Conservation (phyloP, 2,797 vertebrate species). For the Scomberomorus guttatus region DNA sequence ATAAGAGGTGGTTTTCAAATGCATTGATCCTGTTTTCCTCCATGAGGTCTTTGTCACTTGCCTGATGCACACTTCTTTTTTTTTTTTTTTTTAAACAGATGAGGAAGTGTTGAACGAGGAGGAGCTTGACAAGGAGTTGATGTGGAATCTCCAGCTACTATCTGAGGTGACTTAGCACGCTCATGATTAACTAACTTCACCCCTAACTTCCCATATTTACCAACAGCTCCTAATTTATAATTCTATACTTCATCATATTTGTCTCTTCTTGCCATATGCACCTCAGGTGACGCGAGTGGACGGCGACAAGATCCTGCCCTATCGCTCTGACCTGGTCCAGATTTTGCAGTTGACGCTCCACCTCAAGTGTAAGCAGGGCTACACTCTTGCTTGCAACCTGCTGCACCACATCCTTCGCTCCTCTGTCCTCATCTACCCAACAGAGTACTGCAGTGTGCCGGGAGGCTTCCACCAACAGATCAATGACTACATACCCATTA, state of each 20-base stretch:
- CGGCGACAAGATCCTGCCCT: constrained; percentile 93
- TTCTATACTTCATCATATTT: not conserved
- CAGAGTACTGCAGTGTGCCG: constrained; percentile 97
- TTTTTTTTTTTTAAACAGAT: constrained; percentile 83
- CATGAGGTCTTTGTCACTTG: not conserved
- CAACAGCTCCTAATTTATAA: not conserved
- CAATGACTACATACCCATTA: constrained; percentile 95
- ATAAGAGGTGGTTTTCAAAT: constrained; percentile 10
- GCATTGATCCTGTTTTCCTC: not conserved
- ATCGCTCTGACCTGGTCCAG: constrained; percentile 92
- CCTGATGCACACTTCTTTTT: constrained; percentile 1
- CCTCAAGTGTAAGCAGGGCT: constrained; percentile 97
- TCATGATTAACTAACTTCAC: not conserved
- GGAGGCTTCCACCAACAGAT: constrained; percentile 93
- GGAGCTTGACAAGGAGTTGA: constrained; percentile 96
- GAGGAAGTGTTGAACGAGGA: constrained; percentile 95
- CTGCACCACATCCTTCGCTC: constrained; percentile 96
- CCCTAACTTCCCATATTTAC: not conserved
- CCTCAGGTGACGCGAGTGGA: constrained; percentile 94
- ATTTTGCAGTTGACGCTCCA: constrained; percentile 94
- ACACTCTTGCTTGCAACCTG: constrained; percentile 95
- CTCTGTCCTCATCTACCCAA: constrained; percentile 94
- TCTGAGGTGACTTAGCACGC: constrained; percentile 91
- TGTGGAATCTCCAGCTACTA: constrained; percentile 97
- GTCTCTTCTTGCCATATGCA: not conserved